Conservation (phyloP, 2,113 vertebrate genomes). For the Thymallus thymallus region DNA sequence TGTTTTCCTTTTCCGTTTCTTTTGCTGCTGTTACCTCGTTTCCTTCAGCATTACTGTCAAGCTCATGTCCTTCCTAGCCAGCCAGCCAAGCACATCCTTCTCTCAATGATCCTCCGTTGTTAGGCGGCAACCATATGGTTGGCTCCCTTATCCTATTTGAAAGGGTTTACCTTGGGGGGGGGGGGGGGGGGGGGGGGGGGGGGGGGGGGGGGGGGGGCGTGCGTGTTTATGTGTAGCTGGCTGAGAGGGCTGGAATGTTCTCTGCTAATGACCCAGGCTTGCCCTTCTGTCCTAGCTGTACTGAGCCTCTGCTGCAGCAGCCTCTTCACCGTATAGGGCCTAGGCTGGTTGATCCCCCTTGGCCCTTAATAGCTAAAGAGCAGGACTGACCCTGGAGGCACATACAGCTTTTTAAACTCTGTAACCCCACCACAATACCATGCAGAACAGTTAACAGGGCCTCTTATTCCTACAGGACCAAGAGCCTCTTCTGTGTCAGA, state of each 20-base stretch:
- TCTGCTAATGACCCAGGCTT: conserved; percentile 29
- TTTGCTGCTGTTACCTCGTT: background rate
- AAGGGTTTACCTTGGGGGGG: conserved; percentile 57
- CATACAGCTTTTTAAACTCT: background rate
- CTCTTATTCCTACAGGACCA: background rate
- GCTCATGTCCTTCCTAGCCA: background rate
- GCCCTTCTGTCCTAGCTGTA: background rate
- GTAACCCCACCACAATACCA: background rate
- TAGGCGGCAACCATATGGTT: conserved; percentile 61
- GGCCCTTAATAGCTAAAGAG: background rate
- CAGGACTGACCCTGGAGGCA: background rate
- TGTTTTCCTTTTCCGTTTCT: background rate
- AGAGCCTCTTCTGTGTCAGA: background rate
- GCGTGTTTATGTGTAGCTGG: conserved; percentile 14
- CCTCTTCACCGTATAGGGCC: background rate
- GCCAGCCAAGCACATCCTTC: background rate
- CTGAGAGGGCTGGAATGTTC: conserved; percentile 16
- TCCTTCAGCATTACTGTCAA: background rate
- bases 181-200: conserved; percentile 14
- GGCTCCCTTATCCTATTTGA: conserved; percentile 66
- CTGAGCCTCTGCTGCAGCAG: background rate
- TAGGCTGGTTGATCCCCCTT: background rate
- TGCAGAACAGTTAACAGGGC: background rate
- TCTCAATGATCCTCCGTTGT: background rate
- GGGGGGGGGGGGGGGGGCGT: conserved; percentile 17